Conservation (phyloP, 2,888 invertebrate species). For the Thymelicus sylvestris region DNA sequence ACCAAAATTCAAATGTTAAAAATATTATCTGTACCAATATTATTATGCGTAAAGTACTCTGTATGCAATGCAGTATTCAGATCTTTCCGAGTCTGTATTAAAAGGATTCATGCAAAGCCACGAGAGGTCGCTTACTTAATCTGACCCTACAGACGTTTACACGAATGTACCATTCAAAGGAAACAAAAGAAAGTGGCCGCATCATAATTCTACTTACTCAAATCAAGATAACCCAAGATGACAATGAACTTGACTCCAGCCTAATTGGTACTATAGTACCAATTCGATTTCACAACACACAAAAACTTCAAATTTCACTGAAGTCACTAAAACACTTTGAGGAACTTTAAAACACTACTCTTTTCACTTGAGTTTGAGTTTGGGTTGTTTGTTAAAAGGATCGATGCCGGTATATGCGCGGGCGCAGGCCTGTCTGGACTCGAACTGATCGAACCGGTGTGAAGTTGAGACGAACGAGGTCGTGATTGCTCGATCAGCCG, state of each 20-base stretch:
- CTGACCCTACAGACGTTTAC: constrained; percentile 5
- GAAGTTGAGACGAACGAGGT: constrained; percentile 66
- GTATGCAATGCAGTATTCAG: background rate
- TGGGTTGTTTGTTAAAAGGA: constrained; percentile 51
- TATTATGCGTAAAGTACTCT: background rate
- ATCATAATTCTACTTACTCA: constrained; percentile 61
- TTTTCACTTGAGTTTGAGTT: constrained; percentile 37
- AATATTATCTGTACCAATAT: background rate
- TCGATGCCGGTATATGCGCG: constrained; percentile 63
- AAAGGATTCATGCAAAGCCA: constrained; percentile 29
- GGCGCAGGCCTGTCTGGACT: constrained; percentile 63
- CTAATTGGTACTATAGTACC: constrained; percentile 63
- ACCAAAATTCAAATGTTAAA: background rate
- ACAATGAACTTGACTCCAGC: constrained; percentile 70
- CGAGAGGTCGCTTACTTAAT: constrained; percentile 28
- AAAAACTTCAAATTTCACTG: constrained; percentile 47
- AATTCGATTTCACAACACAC: constrained; percentile 61
- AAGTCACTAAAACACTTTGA: constrained; percentile 36
- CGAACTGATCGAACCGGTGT: constrained; percentile 80
- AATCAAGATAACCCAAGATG: constrained; percentile 68
- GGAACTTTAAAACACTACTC: constrained; percentile 19
- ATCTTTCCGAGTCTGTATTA: constrained; percentile 1
- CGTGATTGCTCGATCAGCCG: constrained; percentile 54
- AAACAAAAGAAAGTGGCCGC: constrained; percentile 56
- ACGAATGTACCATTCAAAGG: constrained; percentile 42